Evolutionary conservation across 2,888 invertebrate genomes (phyloP).

Genomic region (Strigamia maritima): DNA sequence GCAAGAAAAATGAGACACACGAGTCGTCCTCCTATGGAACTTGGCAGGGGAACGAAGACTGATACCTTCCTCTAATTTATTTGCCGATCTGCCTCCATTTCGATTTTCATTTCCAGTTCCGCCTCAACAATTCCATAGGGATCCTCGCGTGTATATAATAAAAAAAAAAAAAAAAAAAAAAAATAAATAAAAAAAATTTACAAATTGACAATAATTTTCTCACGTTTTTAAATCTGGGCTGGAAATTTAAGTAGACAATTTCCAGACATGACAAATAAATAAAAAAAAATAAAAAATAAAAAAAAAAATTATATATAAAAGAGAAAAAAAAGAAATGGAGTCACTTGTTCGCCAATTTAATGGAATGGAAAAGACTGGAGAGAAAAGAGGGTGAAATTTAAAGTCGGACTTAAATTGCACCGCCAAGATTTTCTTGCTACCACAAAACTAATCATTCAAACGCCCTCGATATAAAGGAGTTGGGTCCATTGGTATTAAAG

Average conservation of each 20-base stretch:
- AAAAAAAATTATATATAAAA: no score
- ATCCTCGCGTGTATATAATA: no score
- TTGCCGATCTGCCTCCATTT: not conserved
- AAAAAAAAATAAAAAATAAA: not conserved
- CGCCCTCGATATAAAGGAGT: not conserved
- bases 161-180: not conserved
- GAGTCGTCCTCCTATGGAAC: not conserved
- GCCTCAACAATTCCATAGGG: not conserved
- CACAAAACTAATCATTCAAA: not conserved
- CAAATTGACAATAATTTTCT: not conserved
- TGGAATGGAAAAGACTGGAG: not conserved
- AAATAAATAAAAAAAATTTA: not conserved
- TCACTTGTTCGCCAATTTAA: not conserved
- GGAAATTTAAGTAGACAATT: no score
- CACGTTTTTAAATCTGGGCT: not conserved
- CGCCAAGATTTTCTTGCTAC: not conserved
- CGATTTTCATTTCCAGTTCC: not conserved
- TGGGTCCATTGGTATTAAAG: not conserved
- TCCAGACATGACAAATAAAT: not conserved
- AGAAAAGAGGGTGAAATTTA: not conserved
- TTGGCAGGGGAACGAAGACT: not conserved
- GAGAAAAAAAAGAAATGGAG: not conserved
- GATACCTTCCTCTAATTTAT: not conserved
- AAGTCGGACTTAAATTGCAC: not conserved
- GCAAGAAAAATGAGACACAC: not conserved